Evolutionary conservation across 2,797 vertebrate genomes (phyloP), one percentile per base, ranked within the genome.

Genomic region (Sparidentex hasta): DNA sequence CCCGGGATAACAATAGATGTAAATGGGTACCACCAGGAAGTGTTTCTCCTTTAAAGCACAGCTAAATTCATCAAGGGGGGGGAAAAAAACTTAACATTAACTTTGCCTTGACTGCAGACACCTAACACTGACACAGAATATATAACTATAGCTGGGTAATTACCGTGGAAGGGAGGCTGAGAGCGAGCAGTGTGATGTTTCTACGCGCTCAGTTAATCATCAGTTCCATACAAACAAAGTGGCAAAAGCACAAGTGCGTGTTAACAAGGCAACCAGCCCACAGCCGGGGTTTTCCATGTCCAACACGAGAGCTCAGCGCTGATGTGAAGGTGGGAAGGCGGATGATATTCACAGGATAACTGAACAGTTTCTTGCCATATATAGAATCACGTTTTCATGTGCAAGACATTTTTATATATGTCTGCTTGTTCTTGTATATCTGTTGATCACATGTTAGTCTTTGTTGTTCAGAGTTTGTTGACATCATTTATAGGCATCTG

Each of bases 1-100:
- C 68, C 17, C n/a, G n/a, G 0, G 61, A 52, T 38, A 87, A 91
- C 84, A 91, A 85, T 51, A 47, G 74, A 80, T 43, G 46, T 16
- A 64, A 73, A 69, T 68, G 48, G 43, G 54, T 14, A 46, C 20
- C 59, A 62, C 25, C 57, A 78, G 41, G 21, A 51, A 68, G 80
- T 65, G 61, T 76, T 81, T 86, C 44, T 7, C 59, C 41, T 62
- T 65, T 51, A 20, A 27, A 27, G 41, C 46, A 21, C 9, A 3
- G 7, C 25, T 55, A 51, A 51, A 51, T 64, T 58, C 61, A 33
- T 7, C 33, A 33, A 33, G 8, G 33, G 33, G 33, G 3, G 25
- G 2, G 47, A 7, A 67, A 55, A 70, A 66, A 21, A 3, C 16
- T 17, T 27, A 1, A 38, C 50, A 43, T 33, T 33, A 33, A 8